phyloP scores from a whole-genome alignment of 2,888 invertebrate species.

The Deilephila elpenor region DNA sequence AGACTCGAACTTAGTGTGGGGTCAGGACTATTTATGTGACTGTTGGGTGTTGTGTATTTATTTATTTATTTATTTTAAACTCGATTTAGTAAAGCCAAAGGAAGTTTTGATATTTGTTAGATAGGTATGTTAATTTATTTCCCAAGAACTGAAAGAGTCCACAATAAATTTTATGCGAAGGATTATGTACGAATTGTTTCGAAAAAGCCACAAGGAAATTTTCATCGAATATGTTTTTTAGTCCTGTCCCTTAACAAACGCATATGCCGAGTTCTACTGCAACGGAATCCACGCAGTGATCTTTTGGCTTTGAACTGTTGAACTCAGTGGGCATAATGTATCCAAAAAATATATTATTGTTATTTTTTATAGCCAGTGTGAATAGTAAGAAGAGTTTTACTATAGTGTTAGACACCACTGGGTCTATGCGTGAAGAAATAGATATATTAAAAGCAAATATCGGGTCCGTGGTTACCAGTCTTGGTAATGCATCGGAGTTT shows the following conservation, averaged over 20 bases:
- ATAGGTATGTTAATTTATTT: too few species aligned
- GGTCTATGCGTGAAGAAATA: slow-evolving; percentile 59
- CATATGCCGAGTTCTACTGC: background rate
- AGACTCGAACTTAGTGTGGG: too few species aligned
- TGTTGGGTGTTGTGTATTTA: too few species aligned
- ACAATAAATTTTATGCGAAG: too few species aligned
- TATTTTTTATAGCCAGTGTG: background rate
- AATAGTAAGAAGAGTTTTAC: slow-evolving; percentile 57
- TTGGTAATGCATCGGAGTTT: slow-evolving; percentile 37
- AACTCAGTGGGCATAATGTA: slow-evolving; percentile 18
- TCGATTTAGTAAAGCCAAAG: too few species aligned
- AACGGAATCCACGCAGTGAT: background rate
- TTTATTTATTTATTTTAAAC: too few species aligned
- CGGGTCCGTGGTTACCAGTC: slow-evolving; percentile 36
- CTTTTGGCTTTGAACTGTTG: background rate
- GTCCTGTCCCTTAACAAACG: slow-evolving; percentile 9
- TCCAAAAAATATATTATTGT: slow-evolving; percentile 15
- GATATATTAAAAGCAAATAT: slow-evolving; percentile 54
- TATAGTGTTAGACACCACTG: slow-evolving; percentile 61
- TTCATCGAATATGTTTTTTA: too few species aligned
- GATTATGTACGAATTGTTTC: too few species aligned
- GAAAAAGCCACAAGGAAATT: background rate
- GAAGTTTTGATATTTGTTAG: too few species aligned
- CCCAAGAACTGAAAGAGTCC: too few species aligned
- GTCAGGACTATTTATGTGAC: too few species aligned